Conservation (phyloP, 2,888 invertebrate species). For the Dicyrtomina minuta region DNA sequence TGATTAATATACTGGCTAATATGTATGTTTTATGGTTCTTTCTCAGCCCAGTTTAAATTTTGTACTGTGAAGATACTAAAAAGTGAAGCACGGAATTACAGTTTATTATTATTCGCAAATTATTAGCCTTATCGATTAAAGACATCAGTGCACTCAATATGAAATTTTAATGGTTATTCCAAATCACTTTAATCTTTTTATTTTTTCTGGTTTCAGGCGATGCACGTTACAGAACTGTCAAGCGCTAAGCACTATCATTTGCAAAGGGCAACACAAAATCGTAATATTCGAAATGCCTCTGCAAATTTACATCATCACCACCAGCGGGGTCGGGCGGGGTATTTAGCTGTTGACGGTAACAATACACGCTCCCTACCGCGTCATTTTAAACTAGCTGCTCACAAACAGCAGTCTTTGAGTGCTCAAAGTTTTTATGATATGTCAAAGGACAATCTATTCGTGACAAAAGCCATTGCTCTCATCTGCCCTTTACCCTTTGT, state of each 20-base stretch:
- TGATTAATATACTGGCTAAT: slow-evolving; percentile 11
- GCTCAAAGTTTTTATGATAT: slow-evolving; percentile 88
- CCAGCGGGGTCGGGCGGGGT: slow-evolving; percentile 38
- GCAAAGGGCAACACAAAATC: slow-evolving; percentile 50
- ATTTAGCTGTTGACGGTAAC: slow-evolving; percentile 55
- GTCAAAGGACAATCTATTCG: slow-evolving; percentile 89
- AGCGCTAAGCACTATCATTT: slow-evolving; percentile 66
- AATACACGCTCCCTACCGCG: slow-evolving; percentile 83
- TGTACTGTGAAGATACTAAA: too few species aligned
- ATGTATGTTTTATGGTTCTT: too few species aligned
- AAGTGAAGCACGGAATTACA: too few species aligned
- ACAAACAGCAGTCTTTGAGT: slow-evolving; percentile 66
- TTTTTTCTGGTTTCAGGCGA: slow-evolving; percentile 63
- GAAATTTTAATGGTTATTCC: too few species aligned
- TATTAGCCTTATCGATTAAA: too few species aligned
- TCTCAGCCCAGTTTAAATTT: too few species aligned
- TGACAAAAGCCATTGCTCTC: slow-evolving; percentile 91
- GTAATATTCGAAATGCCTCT: slow-evolving; percentile 48
- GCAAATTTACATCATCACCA: slow-evolving; percentile 41
- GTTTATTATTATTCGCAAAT: too few species aligned
- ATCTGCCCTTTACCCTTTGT: slow-evolving; percentile 90
- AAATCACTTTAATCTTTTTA: too few species aligned
- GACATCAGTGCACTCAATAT: too few species aligned
- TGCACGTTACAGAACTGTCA: slow-evolving; percentile 86
- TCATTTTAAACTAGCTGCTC: slow-evolving; percentile 81